A percentile compares a stretch with the other conserved stretches of the same genome.
Evolutionary conservation across 2,797 vertebrate genomes (phyloP).

Genomic region (Silurus lanzhouensis): DNA sequence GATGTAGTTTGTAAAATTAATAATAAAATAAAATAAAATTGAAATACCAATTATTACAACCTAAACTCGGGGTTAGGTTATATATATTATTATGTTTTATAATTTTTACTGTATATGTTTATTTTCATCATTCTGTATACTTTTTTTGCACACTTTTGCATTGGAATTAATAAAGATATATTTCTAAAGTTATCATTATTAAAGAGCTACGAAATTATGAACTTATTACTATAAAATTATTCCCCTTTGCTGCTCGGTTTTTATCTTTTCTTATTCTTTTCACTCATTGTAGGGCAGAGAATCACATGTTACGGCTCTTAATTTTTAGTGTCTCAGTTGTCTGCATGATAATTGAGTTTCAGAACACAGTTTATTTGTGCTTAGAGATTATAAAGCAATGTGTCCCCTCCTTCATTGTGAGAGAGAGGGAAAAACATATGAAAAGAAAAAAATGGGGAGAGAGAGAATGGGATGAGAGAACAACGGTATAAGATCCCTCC

Average conservation of each 20-base stretch:
- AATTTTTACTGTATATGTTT: neutral
- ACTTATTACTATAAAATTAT: neutral
- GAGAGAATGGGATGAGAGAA: conserved; percentile 31
- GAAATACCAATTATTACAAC: too few relatives aligned
- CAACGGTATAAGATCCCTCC: conserved; percentile 23
- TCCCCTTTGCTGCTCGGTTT: neutral
- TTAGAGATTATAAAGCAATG: conserved; percentile 49
- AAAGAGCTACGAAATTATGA: neutral
- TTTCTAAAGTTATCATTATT: neutral
- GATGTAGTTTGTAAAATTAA: neutral
- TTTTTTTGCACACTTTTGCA: neutral
- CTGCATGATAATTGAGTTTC: conserved; percentile 36
- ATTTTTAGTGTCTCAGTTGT: conserved; percentile 29
- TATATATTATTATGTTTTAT: neutral
- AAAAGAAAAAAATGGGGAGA: neutral
- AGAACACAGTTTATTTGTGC: conserved; percentile 35
- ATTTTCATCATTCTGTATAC: neutral
- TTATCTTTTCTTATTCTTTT: neutral
- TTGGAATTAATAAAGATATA: neutral
- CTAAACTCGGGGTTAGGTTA: neutral
- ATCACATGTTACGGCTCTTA: conserved; percentile 1
- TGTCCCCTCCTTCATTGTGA: conserved; percentile 17
- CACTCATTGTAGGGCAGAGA: neutral
- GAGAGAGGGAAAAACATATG: neutral
- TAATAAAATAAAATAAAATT: too few relatives aligned